Conservation (phyloP, 2,888 invertebrate genomes). For the Ormyrus nitidulus region DNA sequence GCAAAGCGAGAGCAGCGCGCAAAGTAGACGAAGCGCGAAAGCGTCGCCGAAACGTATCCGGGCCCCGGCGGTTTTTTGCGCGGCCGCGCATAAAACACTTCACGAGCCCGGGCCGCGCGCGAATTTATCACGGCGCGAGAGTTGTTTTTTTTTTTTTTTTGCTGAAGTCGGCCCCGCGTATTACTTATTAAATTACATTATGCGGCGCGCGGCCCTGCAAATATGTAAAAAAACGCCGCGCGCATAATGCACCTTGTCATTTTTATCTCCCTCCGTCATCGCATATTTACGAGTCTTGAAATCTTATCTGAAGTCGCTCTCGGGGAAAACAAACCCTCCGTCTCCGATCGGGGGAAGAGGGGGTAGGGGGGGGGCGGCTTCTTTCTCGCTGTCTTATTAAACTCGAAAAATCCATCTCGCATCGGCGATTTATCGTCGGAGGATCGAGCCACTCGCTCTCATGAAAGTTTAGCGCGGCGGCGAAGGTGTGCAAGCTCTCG, state of each 20-base stretch:
- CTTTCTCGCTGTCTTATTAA: slow-evolving; percentile 44
- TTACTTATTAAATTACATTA: slow-evolving; percentile 37
- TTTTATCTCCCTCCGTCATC: slow-evolving; percentile 22
- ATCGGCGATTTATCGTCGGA: slow-evolving; percentile 46
- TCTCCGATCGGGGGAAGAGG: slow-evolving; percentile 20
- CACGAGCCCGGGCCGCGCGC: too few relatives aligned
- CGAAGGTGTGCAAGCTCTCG: slow-evolving; percentile 21
- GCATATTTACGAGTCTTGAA: slow-evolving; percentile 7
- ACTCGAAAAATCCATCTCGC: slow-evolving; percentile 50
- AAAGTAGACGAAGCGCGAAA: too few relatives aligned
- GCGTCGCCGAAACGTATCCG: too few relatives aligned
- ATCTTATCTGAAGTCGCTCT: slow-evolving; percentile 27
- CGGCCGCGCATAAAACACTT: too few relatives aligned
- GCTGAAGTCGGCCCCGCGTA: too few relatives aligned
- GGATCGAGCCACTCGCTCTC: slow-evolving; percentile 10
- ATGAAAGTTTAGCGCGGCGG: slow-evolving; percentile 43
- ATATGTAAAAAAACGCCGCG: neutral
- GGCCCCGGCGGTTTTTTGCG: too few relatives aligned
- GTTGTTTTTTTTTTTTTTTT: too few relatives aligned
- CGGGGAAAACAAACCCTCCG: slow-evolving; percentile 16
- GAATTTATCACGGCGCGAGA: too few relatives aligned
- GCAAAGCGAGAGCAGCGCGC: too few relatives aligned
- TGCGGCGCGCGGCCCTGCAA: neutral
- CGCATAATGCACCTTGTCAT: slow-evolving; percentile 4
- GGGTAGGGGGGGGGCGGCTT: neutral